Base-by-base conservation (phyloP, 2,797 vertebrate species). In the Enteromius trimaculatus region DNA sequence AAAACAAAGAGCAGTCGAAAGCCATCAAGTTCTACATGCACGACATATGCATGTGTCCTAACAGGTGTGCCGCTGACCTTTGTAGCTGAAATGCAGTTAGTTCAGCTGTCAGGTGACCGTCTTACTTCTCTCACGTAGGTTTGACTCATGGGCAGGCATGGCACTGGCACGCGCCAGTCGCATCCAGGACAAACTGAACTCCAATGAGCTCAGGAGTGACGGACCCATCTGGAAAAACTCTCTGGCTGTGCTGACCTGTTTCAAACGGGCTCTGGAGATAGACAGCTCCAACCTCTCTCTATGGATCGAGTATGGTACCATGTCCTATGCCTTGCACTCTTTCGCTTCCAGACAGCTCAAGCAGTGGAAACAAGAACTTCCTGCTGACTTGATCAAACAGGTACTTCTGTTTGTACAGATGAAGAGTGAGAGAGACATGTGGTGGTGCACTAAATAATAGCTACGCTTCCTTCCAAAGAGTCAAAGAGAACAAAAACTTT, bases 71-170 rank as follows among this genome's bases (percentile, higher is more conserved):
- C 3, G 2, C 39, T 42, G 11, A 42, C 4, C 7, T 37, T 66
- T 37, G 23, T n/a, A 44, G 49, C 69, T 4, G 9, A 31, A 58
- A 37, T 23, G 14, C 10, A 58, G n/a, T 23, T 1, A 58, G 55
- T 3, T 23, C 9, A 58, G 55, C 55, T 23, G 55, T 58, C 7
- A 23, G 55, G 9, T 11, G 55, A 58, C n/a, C n/a, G 3, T 39
- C 8, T 42, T 21, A n/a, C 11, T 1, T 66, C 23, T 62, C 60
- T 26, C 34, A 21, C 10, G 0, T 84, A 99, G 98, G 93, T 99
- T 99, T 75, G 98, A 99, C 90, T 99, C 98, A 0, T 99, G 98
- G 98, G 98, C 98, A 0, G 98, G 98, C 64, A 99, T 99, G 97
- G 98, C 98, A 47, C 90, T 99, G 88, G 98, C 98, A 7, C 90